phyloP scores from a whole-genome alignment of 2,113 vertebrate species.

The Ptilorrhoa leucosticta region DNA sequence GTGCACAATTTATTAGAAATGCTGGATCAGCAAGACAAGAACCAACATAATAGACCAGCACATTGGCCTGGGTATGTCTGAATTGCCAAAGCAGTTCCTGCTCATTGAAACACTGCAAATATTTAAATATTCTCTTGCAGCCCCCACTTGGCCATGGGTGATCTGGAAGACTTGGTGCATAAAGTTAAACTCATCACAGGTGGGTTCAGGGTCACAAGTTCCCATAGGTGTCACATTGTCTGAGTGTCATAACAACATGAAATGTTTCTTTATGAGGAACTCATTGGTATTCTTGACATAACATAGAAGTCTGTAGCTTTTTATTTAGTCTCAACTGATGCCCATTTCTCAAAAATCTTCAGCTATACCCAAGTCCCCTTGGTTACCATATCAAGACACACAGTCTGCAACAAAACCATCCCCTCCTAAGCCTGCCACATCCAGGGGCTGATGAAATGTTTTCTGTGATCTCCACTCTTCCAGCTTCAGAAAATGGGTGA shows the following conservation, averaged over 20 bases:
- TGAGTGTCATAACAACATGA: fast-evolving
- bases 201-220: background rate
- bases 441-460: background rate
- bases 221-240: too few species aligned
- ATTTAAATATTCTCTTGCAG: background rate
- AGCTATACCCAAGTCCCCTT: background rate
- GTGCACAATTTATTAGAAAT: background rate
- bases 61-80: background rate
- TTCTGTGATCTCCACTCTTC: background rate
- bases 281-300: background rate
- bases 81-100: background rate
- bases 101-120: background rate
- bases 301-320: background rate
- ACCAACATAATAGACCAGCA: background rate
- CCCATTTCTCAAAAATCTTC: background rate
- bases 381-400: background rate
- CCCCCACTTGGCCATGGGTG: background rate
- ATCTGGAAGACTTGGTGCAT: background rate
- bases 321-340: background rate
- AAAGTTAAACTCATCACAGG: background rate
- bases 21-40: background rate
- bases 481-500: background rate
- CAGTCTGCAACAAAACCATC: background rate
- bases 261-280: background rate
- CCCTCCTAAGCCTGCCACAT: background rate